Evolutionary conservation across 2,888 invertebrate genomes (phyloP).

Genomic region (Geotrupes spiniger): DNA sequence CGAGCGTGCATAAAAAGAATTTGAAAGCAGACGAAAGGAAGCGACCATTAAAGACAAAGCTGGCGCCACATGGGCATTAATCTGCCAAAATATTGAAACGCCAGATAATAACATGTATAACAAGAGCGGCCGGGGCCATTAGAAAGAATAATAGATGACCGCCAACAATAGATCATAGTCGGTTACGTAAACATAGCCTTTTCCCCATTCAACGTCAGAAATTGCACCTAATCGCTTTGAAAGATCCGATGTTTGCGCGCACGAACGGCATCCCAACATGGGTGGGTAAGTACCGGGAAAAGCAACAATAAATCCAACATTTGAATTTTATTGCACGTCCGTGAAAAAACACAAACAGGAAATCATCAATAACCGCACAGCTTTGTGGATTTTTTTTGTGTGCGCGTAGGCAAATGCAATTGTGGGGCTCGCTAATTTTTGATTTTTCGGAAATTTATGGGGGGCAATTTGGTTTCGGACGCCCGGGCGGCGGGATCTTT

Average conservation of each 20-base stretch:
- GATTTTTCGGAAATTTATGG: too few relatives aligned
- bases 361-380: too few relatives aligned
- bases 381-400: too few relatives aligned
- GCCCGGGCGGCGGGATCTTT: slow-evolving; percentile 17
- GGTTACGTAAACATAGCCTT: slow-evolving; percentile 28
- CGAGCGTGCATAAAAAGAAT: too few relatives aligned
- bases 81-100: slow-evolving; percentile 37
- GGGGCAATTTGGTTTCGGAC: slow-evolving; percentile 15
- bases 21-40: too few relatives aligned
- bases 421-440: too few relatives aligned
- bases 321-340: too few relatives aligned
- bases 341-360: too few relatives aligned
- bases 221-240: slow-evolving; percentile 31
- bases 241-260: slow-evolving; percentile 18
- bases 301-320: too few relatives aligned
- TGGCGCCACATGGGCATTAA: slow-evolving; percentile 35
- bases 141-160: slow-evolving; percentile 31
- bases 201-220: slow-evolving; percentile 25
- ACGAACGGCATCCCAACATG: not conserved
- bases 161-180: slow-evolving; percentile 30
- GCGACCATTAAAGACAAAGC: slow-evolving; percentile 25
- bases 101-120: slow-evolving; percentile 34
- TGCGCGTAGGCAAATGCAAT: too few relatives aligned
- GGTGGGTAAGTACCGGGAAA: too few relatives aligned
- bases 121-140: slow-evolving; percentile 27